These are phyloP conservation scores for Panthera tigris DNA, from an alignment of 2,113 vertebrate species.

Conservation along the genomic window DNA sequence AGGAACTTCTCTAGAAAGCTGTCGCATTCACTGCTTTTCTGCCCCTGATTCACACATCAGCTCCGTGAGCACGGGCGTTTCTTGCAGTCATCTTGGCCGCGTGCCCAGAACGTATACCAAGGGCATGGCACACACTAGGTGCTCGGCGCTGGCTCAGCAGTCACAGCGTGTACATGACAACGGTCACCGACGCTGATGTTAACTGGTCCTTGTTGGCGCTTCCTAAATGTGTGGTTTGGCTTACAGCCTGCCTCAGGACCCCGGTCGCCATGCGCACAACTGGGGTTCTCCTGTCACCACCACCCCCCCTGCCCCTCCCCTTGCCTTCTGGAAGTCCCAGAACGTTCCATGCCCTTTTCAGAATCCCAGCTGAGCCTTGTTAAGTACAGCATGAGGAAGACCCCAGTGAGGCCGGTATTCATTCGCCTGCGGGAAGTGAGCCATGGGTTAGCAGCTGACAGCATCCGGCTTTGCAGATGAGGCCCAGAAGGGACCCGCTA, in stretches of 20 bases:
- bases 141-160: neutral
- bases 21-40: neutral
- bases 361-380: neutral
- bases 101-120: neutral
- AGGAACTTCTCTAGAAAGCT: neutral
- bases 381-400: accelerated
- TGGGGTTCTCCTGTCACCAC: neutral
- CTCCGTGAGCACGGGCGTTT: neutral
- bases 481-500: neutral
- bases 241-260: neutral
- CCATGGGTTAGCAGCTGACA: neutral
- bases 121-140: neutral
- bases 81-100: neutral
- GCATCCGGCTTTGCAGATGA: neutral
- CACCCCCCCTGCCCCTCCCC: neutral
- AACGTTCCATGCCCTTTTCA: neutral
- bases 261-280: neutral
- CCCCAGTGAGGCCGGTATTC: neutral
- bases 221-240: neutral
- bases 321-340: neutral
- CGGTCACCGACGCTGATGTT: neutral
- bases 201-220: neutral
- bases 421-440: neutral
- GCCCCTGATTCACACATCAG: neutral
- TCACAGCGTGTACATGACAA: neutral